phyloP scores from a whole-genome alignment of 2,113 vertebrate genomes.

The Chlamydotis undulata region DNA sequence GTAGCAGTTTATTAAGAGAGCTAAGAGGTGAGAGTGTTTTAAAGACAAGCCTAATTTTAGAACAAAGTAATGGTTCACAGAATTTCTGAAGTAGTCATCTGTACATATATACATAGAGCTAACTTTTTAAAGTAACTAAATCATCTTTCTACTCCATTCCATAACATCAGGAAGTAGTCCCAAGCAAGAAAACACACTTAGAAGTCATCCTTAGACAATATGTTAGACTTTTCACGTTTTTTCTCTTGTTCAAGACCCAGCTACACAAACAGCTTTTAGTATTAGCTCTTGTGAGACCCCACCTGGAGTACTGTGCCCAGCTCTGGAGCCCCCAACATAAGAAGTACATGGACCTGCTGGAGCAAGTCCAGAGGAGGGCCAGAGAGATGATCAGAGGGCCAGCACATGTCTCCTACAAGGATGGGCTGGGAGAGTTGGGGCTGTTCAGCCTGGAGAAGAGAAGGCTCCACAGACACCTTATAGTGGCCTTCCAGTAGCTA shows the following conservation, averaged over 20 bases:
- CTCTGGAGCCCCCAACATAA: no score
- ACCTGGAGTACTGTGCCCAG: no score
- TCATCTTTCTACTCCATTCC: background rate
- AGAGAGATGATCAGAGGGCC: no score
- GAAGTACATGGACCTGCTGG: no score
- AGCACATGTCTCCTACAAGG: no score
- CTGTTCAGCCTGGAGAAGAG: no score
- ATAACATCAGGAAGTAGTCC: background rate
- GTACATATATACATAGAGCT: background rate
- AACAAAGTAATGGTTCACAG: background rate
- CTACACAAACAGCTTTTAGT: background rate
- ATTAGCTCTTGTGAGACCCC: background rate
- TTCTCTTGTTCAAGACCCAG: background rate
- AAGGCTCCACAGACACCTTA: no score
- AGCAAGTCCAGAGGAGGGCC: no score
- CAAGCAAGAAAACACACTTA: background rate
- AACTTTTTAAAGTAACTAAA: background rate
- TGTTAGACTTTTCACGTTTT: background rate
- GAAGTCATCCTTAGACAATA: background rate
- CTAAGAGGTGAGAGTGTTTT: background rate
- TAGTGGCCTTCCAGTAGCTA: no score
- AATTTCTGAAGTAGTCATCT: background rate
- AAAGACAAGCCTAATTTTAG: background rate
- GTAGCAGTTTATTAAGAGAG: background rate
- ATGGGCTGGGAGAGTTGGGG: no score